Conservation (phyloP, 2,888 invertebrate species). For the Agonopterix subpropinquella region DNA sequence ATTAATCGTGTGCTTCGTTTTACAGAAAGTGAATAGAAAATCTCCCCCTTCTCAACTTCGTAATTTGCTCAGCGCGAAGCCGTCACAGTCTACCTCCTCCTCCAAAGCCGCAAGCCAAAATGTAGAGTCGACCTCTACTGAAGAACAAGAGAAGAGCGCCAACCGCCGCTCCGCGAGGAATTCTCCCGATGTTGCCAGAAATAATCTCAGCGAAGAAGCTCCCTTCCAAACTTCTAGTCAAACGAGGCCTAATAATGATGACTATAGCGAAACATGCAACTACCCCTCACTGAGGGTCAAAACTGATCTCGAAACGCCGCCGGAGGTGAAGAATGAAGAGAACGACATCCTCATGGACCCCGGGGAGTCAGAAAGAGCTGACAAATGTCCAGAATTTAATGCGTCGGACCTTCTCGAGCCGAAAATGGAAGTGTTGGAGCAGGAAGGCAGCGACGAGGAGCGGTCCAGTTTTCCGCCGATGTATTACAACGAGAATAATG, state of each 20-base stretch:
- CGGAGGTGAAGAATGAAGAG: constrained; percentile 69
- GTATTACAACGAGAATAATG: constrained; percentile 61
- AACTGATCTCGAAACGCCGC: constrained; percentile 72
- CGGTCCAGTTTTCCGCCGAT: constrained; percentile 59
- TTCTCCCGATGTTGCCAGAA: constrained; percentile 75
- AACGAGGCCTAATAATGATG: constrained; percentile 75
- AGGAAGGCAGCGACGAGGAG: constrained; percentile 81
- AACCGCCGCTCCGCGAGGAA: constrained; percentile 66
- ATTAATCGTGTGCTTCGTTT: constrained; percentile 16
- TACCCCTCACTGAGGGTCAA: constrained; percentile 69
- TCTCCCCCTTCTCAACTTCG: constrained; percentile 73
- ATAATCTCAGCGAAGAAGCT: constrained; percentile 74
- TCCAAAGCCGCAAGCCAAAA: constrained; percentile 76
- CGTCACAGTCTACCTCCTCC: constrained; percentile 70
- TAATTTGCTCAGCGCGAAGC: constrained; percentile 74
- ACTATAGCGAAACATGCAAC: constrained; percentile 69
- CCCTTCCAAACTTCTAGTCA: constrained; percentile 74
- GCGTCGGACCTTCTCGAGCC: constrained; percentile 75
- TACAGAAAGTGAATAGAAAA: constrained; percentile 71
- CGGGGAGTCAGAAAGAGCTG: constrained; percentile 56
- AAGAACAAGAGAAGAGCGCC: constrained; percentile 63
- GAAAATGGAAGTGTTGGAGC: constrained; percentile 84
- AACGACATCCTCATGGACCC: constrained; percentile 66
- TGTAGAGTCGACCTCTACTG: constrained; percentile 62
- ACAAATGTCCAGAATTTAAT: constrained; percentile 62